Conservation (phyloP, 2,113 vertebrate species). For the Ceyx margarethae region DNA sequence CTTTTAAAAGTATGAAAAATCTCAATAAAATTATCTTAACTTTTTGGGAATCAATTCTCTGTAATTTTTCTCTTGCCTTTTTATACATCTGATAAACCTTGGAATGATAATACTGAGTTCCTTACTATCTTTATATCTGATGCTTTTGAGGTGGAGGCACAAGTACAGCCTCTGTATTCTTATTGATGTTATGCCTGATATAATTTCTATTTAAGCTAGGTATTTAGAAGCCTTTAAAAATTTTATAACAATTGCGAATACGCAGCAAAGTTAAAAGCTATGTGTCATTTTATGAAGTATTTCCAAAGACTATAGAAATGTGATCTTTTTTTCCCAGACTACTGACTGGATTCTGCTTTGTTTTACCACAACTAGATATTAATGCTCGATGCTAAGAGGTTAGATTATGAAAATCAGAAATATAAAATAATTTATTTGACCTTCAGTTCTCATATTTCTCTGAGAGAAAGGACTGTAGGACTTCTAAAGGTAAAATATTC, state of each 20-base stretch:
- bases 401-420: constrained; percentile 58
- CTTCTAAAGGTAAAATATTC: constrained; percentile 53
- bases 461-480: constrained; percentile 14
- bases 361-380: not conserved
- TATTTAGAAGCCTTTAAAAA: not conserved
- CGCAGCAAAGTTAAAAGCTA: constrained; percentile 16
- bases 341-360: constrained; percentile 30
- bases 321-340: not conserved
- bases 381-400: constrained; percentile 19
- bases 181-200: not conserved
- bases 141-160: constrained; percentile 4
- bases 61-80: not conserved
- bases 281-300: not conserved
- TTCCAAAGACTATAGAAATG: not conserved
- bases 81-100: not conserved
- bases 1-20: constrained; percentile 10
- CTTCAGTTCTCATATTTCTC: constrained; percentile 53
- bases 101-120: not conserved
- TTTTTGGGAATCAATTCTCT: not conserved
- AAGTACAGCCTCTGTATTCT: not conserved
- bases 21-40: not conserved
- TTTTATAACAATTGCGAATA: not conserved
- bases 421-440: constrained; percentile 59
- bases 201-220: not conserved
- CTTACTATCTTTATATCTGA: not conserved